These are phyloP conservation scores for Arrhamphus sclerolepis DNA, from an alignment of 2,797 vertebrate species.

Conservation along the genomic window DNA sequence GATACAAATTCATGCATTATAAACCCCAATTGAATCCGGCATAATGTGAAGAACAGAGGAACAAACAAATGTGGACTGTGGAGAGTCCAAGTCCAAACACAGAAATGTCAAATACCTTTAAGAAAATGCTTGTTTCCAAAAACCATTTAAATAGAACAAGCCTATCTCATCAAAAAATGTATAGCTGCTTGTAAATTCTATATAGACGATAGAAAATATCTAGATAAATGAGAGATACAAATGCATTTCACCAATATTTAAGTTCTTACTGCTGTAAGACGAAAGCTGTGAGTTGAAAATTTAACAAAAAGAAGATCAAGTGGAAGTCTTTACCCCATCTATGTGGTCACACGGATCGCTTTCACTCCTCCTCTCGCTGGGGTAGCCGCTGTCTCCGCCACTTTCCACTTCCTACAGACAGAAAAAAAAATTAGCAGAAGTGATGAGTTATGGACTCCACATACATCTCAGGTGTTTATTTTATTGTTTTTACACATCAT, in stretches of 20 bases:
- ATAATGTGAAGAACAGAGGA: neutral
- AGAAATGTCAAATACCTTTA: neutral
- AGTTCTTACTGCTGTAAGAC: neutral
- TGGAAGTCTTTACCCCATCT: conserved; percentile 80
- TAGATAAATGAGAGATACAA: no score
- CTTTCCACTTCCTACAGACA: conserved; percentile 87
- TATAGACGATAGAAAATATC: neutral
- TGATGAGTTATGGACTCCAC: neutral
- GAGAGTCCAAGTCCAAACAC: no score
- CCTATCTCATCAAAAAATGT: neutral
- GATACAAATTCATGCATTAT: conserved; percentile 69
- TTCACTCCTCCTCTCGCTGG: conserved; percentile 93
- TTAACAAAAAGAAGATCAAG: neutral
- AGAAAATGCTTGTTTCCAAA: neutral
- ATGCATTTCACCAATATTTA: no score
- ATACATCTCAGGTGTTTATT: no score
- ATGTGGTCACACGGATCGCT: conserved; percentile 86
- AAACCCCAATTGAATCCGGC: conserved; percentile 27
- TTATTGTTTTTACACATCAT: no score
- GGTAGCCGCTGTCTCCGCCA: conserved; percentile 94
- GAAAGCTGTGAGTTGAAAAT: neutral
- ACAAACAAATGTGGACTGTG: neutral
- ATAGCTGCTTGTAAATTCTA: neutral
- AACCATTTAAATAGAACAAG: no score
- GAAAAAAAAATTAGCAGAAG: neutral